Evolutionary conservation across 2,888 invertebrate genomes (phyloP).

Genomic region (Amphipyra tragopoginis): DNA sequence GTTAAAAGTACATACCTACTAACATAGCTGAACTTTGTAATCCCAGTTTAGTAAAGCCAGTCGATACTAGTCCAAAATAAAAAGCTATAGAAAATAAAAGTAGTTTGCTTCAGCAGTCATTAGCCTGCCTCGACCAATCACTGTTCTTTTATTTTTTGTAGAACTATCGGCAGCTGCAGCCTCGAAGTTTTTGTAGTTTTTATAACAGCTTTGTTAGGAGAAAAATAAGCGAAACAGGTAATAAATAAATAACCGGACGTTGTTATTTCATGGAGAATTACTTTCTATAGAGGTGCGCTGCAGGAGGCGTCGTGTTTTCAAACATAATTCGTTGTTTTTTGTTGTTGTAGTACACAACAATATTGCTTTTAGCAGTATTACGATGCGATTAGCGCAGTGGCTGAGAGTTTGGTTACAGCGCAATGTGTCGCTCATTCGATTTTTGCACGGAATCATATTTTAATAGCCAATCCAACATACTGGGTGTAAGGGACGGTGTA

Average conservation of each 20-base stretch:
- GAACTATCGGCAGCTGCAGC: constrained; percentile 47
- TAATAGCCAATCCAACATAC: no score
- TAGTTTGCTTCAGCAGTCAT: constrained; percentile 41
- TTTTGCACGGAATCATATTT: no score
- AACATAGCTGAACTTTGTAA: not conserved
- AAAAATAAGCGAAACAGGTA: constrained; percentile 1
- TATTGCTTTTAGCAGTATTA: no score
- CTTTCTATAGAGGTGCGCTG: not conserved
- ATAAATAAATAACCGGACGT: constrained; percentile 3
- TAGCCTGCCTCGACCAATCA: constrained; percentile 40
- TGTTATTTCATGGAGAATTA: not conserved
- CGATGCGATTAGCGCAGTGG: no score
- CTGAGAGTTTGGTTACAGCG: no score
- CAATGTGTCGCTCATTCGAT: no score
- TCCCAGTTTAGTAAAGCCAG: not conserved
- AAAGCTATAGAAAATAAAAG: constrained; percentile 37
- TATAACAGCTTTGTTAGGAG: constrained; percentile 12
- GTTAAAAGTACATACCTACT: not conserved
- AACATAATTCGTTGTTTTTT: not conserved
- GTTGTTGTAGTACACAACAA: no score
- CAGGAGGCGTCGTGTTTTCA: not conserved
- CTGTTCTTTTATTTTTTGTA: constrained; percentile 36
- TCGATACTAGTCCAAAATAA: constrained; percentile 32
- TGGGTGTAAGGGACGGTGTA: no score
- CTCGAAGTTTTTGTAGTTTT: constrained; percentile 25